phyloP scores from a whole-genome alignment of 2,888 invertebrate genomes.

The Alloscopus bannaensis region DNA sequence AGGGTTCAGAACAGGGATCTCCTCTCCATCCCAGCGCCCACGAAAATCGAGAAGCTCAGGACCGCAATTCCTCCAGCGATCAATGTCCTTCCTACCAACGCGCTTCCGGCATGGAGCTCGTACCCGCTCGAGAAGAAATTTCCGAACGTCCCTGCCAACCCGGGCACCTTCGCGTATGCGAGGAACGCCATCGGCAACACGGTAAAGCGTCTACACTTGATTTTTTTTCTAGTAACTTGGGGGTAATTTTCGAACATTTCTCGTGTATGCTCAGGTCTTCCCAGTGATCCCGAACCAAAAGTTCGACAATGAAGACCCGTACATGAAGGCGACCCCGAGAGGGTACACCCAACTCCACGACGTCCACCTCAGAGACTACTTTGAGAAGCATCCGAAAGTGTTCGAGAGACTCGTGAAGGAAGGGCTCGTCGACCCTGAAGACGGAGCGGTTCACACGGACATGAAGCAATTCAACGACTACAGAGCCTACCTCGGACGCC shows the following conservation, averaged over 20 bases:
- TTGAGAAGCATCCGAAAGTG: constrained; percentile 28
- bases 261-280: no score
- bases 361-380: constrained; percentile 33
- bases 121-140: constrained; percentile 53
- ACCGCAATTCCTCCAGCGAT: background rate
- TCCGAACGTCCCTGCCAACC: constrained; percentile 28
- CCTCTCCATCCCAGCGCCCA: background rate
- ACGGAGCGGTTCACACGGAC: constrained; percentile 22
- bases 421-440: constrained; percentile 30
- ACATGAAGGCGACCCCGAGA: constrained; percentile 10
- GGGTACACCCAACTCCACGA: constrained; percentile 38
- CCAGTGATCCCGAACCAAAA: background rate
- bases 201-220: no score
- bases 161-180: constrained; percentile 11
- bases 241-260: no score
- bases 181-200: constrained; percentile 40
- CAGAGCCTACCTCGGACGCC: constrained; percentile 35
- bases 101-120: constrained; percentile 33
- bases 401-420: constrained; percentile 18
- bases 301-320: constrained; percentile 44
- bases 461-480: constrained; percentile 42
- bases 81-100: constrained; percentile 17
- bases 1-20: constrained; percentile 27
- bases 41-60: constrained; percentile 14
- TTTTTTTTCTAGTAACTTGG: no score